Evolutionary conservation across 1,140 invertebrate genomes (phyloP), one percentile per base, ranked within the genome.

Genomic region (Euwallacea similis): DNA sequence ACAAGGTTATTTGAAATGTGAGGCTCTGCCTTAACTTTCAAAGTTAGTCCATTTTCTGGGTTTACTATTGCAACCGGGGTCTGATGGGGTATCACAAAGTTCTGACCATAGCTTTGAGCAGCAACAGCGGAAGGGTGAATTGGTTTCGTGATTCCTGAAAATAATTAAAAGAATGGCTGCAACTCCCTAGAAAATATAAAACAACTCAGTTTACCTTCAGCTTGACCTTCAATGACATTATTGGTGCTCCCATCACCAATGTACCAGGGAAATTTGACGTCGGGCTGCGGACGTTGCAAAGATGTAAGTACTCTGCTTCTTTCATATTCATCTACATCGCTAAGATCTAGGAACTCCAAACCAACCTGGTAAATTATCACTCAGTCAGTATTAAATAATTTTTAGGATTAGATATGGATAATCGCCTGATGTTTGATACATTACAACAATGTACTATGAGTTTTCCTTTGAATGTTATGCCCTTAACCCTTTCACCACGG

Each of bases 301-400:
- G 75, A 77, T 42, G 69, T 64, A 21, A 77, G 55, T 55, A 81
- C 74, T 53, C 66, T 72, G 10, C 74, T 67, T 63, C 70, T 74
- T 72, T 81, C 80, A 13, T 66, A 62, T 33, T 80, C 78, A 7
- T 80, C 79, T 1, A 81, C 75, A 44, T 73, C 80, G 58, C 60
- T 80, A 16, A 81, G 73, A 74, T 81, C 80, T 58, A 81, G 66
- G 65, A 81, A 81, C 21, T 75, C 63, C 46, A 78, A 70, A 60
- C 47, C 54, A 21, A 70, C 7, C 76, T 76, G 61, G 46, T 42
- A 60, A 42, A 42, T n/a, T n/a, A 61, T 7, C 0, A 61, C 6
- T 58, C 16, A 58, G 10, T 58, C 15, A 58, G 9, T 11, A 50
- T 50, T 7, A 13, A 2, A 50, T 13, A 50, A 50, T 13, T 50